Base-by-base conservation (phyloP, 2,113 vertebrate species). In the Montifringilla adamsi region DNA sequence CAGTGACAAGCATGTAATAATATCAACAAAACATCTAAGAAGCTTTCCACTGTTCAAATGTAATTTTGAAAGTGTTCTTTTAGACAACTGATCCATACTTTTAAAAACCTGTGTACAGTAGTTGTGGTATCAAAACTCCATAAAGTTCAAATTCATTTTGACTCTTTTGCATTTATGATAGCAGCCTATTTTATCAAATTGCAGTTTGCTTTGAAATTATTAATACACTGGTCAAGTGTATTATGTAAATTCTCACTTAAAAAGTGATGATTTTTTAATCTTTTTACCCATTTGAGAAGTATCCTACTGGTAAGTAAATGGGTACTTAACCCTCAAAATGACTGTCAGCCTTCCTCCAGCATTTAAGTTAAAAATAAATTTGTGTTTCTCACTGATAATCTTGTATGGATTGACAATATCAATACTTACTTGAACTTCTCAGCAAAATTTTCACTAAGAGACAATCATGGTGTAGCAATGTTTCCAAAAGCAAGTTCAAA, bases 401-500 rank as follows among this genome's bases (percentile, higher is more conserved):
- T 90, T 66, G 18, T 3, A 83, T 52, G 31, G 46, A 84, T n/a
- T 68, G 50, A 59, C 37, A 95, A 33, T 24, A 77, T 47, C 90
- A 89, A 94, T 96, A 98, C 99, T 99, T 98, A 99, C 99, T 73
- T 95, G 98, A 98, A 92, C 98, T 98, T 96, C 96, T 98, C 96
- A 99, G 95, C 92, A 99, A 97, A 92, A 98, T 98, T 97, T 97
- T 98, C 89, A 98, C 97, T 95, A 99, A 96, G 91, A 99, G 97
- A 94, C 99, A 99, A 92, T 99, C 98, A 62, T 77, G 90, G 90
- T 98, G 92, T 50, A 99, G 98, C 63, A 99, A 94, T 23, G 98
- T 98, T 97, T 97, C 98, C 96, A 99, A 97, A 78, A 99, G 98
- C 94, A 99, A 98, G 96, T 98, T 98, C 95, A 98, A 98, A 97